Evolutionary conservation across 2,113 vertebrate genomes (phyloP), one percentile per base, ranked within the genome.

Genomic region (Aix galericulata): DNA sequence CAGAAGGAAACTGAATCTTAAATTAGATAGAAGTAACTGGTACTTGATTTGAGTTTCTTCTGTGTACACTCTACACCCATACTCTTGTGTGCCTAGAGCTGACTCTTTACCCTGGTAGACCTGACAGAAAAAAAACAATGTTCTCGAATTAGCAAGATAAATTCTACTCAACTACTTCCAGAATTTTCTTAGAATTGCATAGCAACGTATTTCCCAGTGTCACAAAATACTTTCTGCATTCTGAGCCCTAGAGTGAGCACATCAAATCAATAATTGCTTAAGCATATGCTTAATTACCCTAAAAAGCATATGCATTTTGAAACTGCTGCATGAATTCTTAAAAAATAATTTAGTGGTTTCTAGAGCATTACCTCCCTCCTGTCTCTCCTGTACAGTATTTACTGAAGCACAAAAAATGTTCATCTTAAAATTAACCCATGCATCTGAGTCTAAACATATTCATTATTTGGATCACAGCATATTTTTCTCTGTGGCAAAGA

Each of bases 181-280:
- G 84, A 82, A 46, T 88, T 71, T 78, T 86, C 50, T 89, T 59
- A 67, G n/a, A 95, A 87, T 59, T 83, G 34, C 64, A 60, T 13
- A 78, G 90, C n/a, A 91, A 83, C 56, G 6, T 81, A 76, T 90
- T 92, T 96, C 31, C 71, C 59, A 64, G 34, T 63, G 82, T 88
- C 71, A 81, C 52, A 86, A 93, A 94, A 75, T 48, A 34, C 55
- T 77, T 89, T 71, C 79, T 89, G 78, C 60, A 50, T 74, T 95
- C 68, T 90, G 46, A 86, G 72, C 60, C 75, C 75, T 83, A 3
- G 4, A 96, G 88, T 93, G 79, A 88, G 75, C 56, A 71, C 72
- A 95, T 90, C 68, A 95, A 95, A 94, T 95, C 75, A 96, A 93
- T 95, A 95, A 92, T 91, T 93, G 68, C 93, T 94, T 95, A 96